These are phyloP conservation scores for Pseudomugil gertrudae DNA, from an alignment of 2,797 vertebrate species.

Conservation along the genomic window DNA sequence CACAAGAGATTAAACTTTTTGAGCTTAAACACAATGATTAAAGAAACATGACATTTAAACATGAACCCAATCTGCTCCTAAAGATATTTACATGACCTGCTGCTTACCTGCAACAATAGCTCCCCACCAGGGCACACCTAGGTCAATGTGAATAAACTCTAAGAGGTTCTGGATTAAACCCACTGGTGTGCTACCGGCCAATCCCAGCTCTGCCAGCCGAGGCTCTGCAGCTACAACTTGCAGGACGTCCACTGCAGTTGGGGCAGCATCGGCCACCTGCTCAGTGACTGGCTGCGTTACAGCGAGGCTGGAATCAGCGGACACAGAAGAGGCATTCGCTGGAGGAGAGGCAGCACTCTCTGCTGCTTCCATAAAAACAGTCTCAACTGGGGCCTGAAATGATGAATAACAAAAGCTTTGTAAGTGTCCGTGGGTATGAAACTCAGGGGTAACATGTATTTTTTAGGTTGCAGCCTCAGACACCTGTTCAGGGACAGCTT, in stretches of 20 bases:
- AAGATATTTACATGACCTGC: background rate
- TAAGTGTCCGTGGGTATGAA: background rate
- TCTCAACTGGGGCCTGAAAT: constrained; percentile 55
- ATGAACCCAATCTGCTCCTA: background rate
- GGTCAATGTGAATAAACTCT: constrained; percentile 85
- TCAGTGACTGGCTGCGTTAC: constrained; percentile 50
- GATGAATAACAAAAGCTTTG: background rate
- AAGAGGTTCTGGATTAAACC: constrained; percentile 88
- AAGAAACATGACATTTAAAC: background rate
- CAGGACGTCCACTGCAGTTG: constrained; percentile 75
- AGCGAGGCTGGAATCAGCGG: constrained; percentile 33
- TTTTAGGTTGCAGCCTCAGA: constrained; percentile 23
- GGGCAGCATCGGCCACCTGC: constrained; percentile 63
- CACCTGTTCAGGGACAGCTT: constrained; percentile 62
- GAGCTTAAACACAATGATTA: background rate
- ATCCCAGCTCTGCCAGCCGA: constrained; percentile 85
- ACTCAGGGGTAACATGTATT: rapidly evolving
- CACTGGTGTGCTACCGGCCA: constrained; percentile 85
- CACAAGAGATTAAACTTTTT: background rate
- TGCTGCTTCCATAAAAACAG: constrained; percentile 8
- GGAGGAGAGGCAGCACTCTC: constrained; percentile 29
- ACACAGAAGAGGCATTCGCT: constrained; percentile 1
- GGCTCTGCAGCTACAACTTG: constrained; percentile 73
- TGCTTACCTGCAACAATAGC: constrained; percentile 88
- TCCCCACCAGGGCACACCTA: constrained; percentile 92